Base-by-base conservation (phyloP, 1,140 invertebrate species). In the Limonius californicus region DNA sequence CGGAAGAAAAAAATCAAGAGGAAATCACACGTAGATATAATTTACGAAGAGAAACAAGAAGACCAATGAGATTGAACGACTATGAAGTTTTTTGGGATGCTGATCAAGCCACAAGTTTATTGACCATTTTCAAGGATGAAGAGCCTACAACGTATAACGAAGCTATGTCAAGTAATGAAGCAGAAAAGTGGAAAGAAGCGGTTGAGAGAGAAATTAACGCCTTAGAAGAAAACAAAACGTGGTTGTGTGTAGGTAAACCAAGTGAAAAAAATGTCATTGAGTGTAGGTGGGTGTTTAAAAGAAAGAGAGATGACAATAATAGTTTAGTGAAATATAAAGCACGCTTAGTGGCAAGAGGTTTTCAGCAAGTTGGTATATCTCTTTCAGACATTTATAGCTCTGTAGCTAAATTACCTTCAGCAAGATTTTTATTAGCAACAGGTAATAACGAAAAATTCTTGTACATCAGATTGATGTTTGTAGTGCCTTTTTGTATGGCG, bases 381-480 rank as follows among this genome's bases (percentile, higher is more conserved):
- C 16, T 64, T 8, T 59, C 53, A 16, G 62, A 70, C 14, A 56
- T 63, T 1, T 70, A 68, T 60, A 39, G 64, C 20, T 67, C 67
- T 54, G 67, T 70, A 2, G 64, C 62, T 6, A 68, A 68, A 35
- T 18, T 67, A 62, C 20, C 50, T 15, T 65, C 65, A 16, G 60
- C 68, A 30, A 47, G 65, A 54, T 23, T 68, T 30, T 19, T 67
- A 1, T 19, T 69, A 20, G 35, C 57, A 21, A 30, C 68, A 4
- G 57, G 43, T 16, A 59, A 50, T 50, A 6, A 54, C 19, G 7
- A 23, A 54, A n/a, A 18, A 18, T 54, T 19, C 15, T 18, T 16
- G 19, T 79, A 7, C 14, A 65, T 1, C 78, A 79, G 63, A 67
- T 78, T 56, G 79, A 80, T 68, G 72, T 79, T 0, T 69, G 65